A percentile compares a stretch with the other conserved stretches of the same genome.
Evolutionary conservation across 1,140 invertebrate genomes (phyloP).

Genomic region (Octopus sinensis): DNA sequence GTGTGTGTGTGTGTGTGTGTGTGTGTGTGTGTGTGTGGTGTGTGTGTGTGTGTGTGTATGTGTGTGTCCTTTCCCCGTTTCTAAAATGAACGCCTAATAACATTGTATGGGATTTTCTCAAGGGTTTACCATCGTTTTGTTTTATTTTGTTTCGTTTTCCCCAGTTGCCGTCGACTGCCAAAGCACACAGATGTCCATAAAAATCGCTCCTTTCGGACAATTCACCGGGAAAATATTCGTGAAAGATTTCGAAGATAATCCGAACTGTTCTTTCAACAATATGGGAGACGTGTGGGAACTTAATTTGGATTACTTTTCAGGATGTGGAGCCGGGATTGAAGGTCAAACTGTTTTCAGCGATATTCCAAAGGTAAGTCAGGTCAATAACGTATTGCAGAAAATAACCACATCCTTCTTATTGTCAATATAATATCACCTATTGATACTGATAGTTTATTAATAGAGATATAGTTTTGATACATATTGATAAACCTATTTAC

Average conservation of each 20-base stretch:
- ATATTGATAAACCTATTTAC: too few species aligned
- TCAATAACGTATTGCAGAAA: too few species aligned
- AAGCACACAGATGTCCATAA: neutral
- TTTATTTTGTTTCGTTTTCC: neutral
- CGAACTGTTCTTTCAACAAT: constrained; percentile 1
- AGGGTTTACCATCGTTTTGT: neutral
- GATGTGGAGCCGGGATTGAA: neutral
- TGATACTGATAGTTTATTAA: too few species aligned
- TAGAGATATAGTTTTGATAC: too few species aligned
- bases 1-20: too few species aligned
- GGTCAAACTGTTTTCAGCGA: neutral
- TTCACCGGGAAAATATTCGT: neutral
- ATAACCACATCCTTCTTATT: too few species aligned
- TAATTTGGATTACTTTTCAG: neutral
- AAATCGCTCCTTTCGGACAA: neutral
- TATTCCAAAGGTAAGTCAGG: neutral
- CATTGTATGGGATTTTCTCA: too few species aligned
- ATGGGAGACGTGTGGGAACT: constrained; percentile 5
- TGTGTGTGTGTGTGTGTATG: too few species aligned
- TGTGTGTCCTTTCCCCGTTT: too few species aligned
- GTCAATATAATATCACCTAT: too few species aligned
- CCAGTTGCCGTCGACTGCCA: neutral
- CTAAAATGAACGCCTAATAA: too few species aligned
- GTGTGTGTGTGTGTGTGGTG: too few species aligned
- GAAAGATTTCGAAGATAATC: constrained; percentile 6